Percentiles rank a stretch among this genome's conserved stretches.
phyloP scores from a whole-genome alignment of 2,113 vertebrate species.

The Tachysurus fulvidraco region DNA sequence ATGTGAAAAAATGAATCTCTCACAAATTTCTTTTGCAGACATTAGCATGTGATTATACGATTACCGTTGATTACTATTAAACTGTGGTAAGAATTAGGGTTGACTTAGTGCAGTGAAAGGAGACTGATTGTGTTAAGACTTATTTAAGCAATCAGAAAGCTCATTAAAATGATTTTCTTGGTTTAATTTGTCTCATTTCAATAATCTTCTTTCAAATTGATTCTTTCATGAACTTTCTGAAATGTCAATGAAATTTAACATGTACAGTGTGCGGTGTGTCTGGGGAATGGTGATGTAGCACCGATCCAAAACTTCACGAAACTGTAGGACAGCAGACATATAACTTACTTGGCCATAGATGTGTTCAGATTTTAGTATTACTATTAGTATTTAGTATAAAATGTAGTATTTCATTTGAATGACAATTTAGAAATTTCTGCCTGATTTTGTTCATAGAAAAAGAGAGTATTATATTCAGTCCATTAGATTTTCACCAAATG shows the following conservation, averaged over 20 bases:
- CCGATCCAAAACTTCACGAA: background rate
- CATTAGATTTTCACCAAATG: background rate
- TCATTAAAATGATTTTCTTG: background rate
- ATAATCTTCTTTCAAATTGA: background rate
- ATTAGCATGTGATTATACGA: background rate
- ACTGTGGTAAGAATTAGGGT: background rate
- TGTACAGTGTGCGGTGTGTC: background rate
- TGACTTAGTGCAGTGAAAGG: background rate
- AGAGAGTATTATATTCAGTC: background rate
- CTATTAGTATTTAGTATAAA: background rate
- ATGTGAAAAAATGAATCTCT: background rate
- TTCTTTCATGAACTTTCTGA: background rate
- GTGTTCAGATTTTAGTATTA: background rate
- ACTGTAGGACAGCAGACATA: background rate
- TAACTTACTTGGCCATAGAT: background rate
- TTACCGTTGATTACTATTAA: background rate
- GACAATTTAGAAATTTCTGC: background rate
- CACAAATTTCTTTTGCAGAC: background rate
- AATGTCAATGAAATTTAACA: background rate
- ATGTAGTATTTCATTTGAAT: background rate
- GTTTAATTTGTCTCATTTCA: background rate
- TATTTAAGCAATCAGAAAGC: background rate
- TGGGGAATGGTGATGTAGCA: background rate
- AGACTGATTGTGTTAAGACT: background rate
- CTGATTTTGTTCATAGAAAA: background rate